A percentile compares a stretch with the other conserved stretches of the same genome.
Conservation (phyloP, 2,113 vertebrate species). For the Platysteira castanea region DNA sequence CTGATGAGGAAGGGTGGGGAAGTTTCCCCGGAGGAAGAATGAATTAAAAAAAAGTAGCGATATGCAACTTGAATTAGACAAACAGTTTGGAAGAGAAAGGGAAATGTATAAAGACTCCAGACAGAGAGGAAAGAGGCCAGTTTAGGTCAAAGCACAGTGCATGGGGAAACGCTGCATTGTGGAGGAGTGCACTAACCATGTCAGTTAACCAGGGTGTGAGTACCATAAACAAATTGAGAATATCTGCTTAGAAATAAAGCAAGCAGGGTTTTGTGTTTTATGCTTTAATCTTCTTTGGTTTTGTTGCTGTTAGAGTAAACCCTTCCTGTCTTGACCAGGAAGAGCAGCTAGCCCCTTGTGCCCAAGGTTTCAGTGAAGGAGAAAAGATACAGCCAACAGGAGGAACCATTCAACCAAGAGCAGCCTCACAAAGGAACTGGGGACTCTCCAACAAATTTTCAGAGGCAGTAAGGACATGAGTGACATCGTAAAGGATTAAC, state of each 20-base stretch:
- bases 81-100: background rate
- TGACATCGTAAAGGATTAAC: background rate
- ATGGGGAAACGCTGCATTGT: background rate
- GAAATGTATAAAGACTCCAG: background rate
- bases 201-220: background rate
- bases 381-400: background rate
- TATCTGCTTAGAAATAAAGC: background rate
- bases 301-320: background rate
- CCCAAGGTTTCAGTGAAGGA: background rate
- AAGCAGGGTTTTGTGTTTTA: background rate
- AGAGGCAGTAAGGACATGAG: background rate
- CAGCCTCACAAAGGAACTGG: background rate
- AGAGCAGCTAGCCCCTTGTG: background rate
- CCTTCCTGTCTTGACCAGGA: background rate
- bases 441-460: background rate
- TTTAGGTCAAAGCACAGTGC: background rate
- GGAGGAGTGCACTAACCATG: background rate
- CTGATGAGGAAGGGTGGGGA: constrained; percentile 38
- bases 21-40: background rate
- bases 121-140: background rate
- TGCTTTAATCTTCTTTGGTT: background rate
- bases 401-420: background rate
- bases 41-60: background rate
- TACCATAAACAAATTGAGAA: background rate
- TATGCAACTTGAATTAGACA: background rate